Conservation (phyloP, 2,113 vertebrate species). For the Chaetorhynchus papuensis region DNA sequence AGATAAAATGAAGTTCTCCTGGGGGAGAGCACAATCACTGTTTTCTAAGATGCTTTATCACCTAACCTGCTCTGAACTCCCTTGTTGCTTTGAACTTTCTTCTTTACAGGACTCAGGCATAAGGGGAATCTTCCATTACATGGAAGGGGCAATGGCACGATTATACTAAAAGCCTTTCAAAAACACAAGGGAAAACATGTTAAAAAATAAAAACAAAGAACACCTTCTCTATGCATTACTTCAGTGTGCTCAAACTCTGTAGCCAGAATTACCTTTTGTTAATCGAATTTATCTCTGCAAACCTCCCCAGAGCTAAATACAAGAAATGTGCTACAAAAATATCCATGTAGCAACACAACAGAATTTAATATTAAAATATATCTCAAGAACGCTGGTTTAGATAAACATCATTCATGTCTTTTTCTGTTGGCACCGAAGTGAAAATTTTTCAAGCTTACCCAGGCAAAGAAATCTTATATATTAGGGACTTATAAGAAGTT, state of each 20-base stretch:
- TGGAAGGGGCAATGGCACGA: not conserved
- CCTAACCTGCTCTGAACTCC: not conserved
- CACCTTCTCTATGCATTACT: not conserved
- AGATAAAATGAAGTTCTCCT: not conserved
- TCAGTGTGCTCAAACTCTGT: not conserved
- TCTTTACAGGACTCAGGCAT: not conserved
- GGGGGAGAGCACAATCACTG: not conserved
- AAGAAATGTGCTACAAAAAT: not conserved
- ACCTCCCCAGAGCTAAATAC: not conserved
- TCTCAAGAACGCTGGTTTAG: not conserved
- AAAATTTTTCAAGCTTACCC: not conserved
- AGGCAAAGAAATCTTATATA: not conserved
- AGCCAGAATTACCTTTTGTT: not conserved
- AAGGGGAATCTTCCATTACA: not conserved
- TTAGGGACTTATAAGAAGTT: not conserved
- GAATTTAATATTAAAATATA: not conserved
- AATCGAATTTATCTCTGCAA: not conserved
- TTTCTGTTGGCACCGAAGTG: not conserved
- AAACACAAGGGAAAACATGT: not conserved
- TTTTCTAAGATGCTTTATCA: not conserved
- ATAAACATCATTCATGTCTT: not conserved
- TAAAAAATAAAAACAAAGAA: not conserved
- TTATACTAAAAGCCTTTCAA: not conserved
- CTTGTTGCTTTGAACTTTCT: not conserved
- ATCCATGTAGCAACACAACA: not conserved